These are phyloP conservation scores for Notarius lentiginosus DNA, from an alignment of 2,113 vertebrate genomes.

Conservation along the genomic window DNA sequence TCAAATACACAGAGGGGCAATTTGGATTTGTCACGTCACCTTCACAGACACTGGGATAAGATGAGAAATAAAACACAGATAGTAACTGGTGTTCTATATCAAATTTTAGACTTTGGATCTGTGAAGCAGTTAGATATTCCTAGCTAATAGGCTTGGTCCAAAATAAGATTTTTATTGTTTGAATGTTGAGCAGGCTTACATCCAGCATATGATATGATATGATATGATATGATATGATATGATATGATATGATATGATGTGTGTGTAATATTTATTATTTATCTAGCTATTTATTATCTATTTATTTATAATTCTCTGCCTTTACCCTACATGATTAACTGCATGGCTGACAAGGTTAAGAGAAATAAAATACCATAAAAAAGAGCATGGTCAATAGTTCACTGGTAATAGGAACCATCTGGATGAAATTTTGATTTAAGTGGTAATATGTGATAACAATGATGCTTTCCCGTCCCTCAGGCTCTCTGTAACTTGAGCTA, in stretches of 20 bases:
- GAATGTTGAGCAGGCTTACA: no score
- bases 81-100: neutral
- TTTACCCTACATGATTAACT: neutral
- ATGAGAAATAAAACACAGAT: neutral
- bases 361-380: slow-evolving; percentile 42
- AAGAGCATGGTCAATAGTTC: slow-evolving; percentile 26
- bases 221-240: no score
- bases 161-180: no score
- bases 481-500: slow-evolving; percentile 38
- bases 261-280: no score
- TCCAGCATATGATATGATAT: no score
- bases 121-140: no score
- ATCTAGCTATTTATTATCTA: no score
- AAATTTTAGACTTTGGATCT: no score
- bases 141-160: no score
- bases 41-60: neutral
- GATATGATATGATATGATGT: no score
- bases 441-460: slow-evolving; percentile 53
- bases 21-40: neutral
- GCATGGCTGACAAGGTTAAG: slow-evolving; percentile 27
- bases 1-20: neutral
- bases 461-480: slow-evolving; percentile 34
- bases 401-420: slow-evolving; percentile 51
- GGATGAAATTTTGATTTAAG: slow-evolving; percentile 52
- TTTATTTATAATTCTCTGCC: neutral